phyloP scores from a whole-genome alignment of 2,113 vertebrate species.

The Poecilia latipinna region DNA sequence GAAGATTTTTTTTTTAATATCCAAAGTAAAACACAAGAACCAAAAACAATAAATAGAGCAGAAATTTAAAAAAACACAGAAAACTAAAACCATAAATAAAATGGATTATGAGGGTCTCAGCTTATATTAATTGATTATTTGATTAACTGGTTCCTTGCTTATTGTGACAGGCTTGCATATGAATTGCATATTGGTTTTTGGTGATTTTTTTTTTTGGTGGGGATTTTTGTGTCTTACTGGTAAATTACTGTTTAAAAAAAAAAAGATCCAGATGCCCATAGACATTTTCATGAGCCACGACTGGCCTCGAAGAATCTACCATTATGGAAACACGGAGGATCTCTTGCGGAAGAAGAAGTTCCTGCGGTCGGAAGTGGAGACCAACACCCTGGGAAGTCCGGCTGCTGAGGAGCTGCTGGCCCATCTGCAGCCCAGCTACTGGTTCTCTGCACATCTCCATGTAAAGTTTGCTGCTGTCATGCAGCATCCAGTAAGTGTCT shows the following conservation, averaged over 20 bases:
- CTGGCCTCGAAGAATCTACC: constrained; percentile 95
- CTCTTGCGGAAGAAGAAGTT: constrained; percentile 92
- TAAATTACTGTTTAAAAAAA: constrained; percentile 12
- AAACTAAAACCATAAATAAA: too few relatives aligned
- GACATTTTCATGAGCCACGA: constrained; percentile 97
- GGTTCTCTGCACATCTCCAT: constrained; percentile 97
- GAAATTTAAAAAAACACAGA: too few relatives aligned
- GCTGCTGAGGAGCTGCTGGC: constrained; percentile 91
- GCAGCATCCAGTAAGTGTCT: constrained; percentile 87
- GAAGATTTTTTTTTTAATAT: too few relatives aligned
- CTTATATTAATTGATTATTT: too few relatives aligned
- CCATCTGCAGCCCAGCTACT: constrained; percentile 91
- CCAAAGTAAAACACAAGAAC: too few relatives aligned
- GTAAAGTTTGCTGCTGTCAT: constrained; percentile 97
- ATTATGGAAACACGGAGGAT: constrained; percentile 89
- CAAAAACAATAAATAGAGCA: too few relatives aligned
- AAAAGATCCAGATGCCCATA: constrained; percentile 88
- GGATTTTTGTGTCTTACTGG: not conserved
- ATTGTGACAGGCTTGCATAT: too few relatives aligned
- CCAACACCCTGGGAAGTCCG: constrained; percentile 91
- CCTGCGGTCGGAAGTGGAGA: constrained; percentile 93
- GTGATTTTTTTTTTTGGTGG: too few relatives aligned
- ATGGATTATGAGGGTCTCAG: too few relatives aligned
- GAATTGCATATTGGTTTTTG: not conserved
- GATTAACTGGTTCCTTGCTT: too few relatives aligned